phyloP scores from a whole-genome alignment of 1,140 invertebrate genomes.

The Parapsyche elsis region DNA sequence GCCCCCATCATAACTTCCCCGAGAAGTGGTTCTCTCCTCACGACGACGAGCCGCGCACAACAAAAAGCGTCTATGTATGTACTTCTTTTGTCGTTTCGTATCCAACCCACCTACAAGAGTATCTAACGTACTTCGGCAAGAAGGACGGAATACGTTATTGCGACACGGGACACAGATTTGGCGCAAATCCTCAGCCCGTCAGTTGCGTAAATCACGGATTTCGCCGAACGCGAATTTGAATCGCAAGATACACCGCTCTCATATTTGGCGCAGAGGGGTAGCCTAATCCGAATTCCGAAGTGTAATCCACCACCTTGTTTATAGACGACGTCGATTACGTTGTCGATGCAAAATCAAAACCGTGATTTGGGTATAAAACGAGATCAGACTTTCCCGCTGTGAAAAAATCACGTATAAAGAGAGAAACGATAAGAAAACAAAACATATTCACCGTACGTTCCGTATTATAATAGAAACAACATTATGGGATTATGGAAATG shows the following conservation, averaged over 20 bases:
- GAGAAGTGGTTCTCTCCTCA: neutral
- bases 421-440: neutral
- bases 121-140: neutral
- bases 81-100: neutral
- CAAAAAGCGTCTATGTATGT: neutral
- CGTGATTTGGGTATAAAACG: slow-evolving; percentile 17
- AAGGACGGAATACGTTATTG: slow-evolving; percentile 11
- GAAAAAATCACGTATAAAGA: neutral
- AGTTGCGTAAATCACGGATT: slow-evolving; percentile 42
- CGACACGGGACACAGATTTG: neutral
- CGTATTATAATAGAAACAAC: too few species aligned
- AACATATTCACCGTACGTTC: neutral
- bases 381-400: neutral
- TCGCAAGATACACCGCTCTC: neutral
- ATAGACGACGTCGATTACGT: neutral
- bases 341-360: slow-evolving; percentile 15
- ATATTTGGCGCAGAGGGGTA: slow-evolving; percentile 6
- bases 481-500: too few species aligned
- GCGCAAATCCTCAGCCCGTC: neutral
- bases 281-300: slow-evolving; percentile 17
- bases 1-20: slow-evolving; percentile 38
- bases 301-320: slow-evolving; percentile 13
- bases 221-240: slow-evolving; percentile 36
- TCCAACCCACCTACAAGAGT: neutral
- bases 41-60: neutral